Conservation (phyloP, 2,113 vertebrate genomes). For the Piprites chloris region DNA sequence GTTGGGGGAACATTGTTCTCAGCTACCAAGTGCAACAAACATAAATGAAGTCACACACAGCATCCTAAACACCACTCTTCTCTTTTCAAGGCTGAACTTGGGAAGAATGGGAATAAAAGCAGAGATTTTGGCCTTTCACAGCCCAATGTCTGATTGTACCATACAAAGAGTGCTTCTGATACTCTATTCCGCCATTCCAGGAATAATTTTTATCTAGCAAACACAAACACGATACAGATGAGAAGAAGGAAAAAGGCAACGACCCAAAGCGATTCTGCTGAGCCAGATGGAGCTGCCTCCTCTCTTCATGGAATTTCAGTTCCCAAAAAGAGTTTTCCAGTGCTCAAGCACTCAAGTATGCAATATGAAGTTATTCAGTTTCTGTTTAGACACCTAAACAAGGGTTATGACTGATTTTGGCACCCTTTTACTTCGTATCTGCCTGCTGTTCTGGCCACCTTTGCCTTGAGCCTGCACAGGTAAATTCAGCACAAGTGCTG, state of each 20-base stretch:
- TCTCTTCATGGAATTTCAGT: neutral
- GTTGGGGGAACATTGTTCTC: conserved; percentile 45
- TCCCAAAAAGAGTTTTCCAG: neutral
- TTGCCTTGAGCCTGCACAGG: neutral
- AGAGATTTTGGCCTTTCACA: neutral
- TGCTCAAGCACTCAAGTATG: neutral
- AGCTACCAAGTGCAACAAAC: conserved; percentile 36
- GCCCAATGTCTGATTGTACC: neutral
- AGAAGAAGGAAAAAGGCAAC: neutral
- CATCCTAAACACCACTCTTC: conserved; percentile 2
- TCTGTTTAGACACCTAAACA: neutral
- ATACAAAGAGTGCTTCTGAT: neutral
- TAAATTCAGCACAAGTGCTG: neutral
- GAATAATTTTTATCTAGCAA: neutral
- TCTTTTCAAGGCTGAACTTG: conserved; percentile 9
- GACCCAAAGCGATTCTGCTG: neutral
- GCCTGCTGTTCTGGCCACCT: neutral
- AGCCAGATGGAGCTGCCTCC: neutral
- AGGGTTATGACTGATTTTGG: neutral
- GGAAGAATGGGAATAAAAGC: neutral
- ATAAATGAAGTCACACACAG: neutral
- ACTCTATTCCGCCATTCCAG: neutral
- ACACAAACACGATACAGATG: neutral
- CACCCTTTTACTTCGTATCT: neutral
- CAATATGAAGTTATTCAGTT: neutral